phyloP scores from a whole-genome alignment of 2,113 vertebrate genomes.

The Psettodes erumei region DNA sequence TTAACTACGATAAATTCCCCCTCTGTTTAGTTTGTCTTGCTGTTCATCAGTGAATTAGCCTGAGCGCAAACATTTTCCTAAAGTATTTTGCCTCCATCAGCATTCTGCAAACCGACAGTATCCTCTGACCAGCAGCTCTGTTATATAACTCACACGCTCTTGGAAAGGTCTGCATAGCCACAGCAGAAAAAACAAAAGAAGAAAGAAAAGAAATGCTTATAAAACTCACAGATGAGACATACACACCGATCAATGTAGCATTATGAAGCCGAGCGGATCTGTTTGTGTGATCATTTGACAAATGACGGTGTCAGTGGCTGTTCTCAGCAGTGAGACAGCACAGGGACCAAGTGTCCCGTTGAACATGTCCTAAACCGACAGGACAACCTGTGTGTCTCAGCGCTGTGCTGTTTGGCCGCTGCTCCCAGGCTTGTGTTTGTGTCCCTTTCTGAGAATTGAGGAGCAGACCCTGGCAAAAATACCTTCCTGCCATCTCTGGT shows the following conservation, averaged over 20 bases:
- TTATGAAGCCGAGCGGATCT: slow-evolving; percentile 45
- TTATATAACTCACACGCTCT: slow-evolving; percentile 58
- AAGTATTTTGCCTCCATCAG: slow-evolving; percentile 58
- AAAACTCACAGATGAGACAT: slow-evolving; percentile 25
- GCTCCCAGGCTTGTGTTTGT: slow-evolving; percentile 51
- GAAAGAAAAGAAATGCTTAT: slow-evolving; percentile 14
- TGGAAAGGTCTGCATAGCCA: slow-evolving; percentile 50
- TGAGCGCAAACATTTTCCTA: slow-evolving; percentile 29
- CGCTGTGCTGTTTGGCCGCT: slow-evolving; percentile 51
- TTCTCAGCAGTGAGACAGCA: slow-evolving; percentile 22
- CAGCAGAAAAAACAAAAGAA: not conserved
- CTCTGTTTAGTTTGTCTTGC: not conserved
- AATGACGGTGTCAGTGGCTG: slow-evolving; percentile 53
- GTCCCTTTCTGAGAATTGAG: slow-evolving; percentile 70
- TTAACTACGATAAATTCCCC: not conserved
- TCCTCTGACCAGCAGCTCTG: slow-evolving; percentile 60
- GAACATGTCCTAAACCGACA: slow-evolving; percentile 40
- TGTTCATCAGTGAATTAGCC: slow-evolving; percentile 31
- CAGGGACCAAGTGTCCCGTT: slow-evolving; percentile 38
- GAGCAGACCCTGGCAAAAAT: slow-evolving; percentile 73
- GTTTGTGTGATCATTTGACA: slow-evolving; percentile 46
- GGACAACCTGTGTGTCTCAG: slow-evolving; percentile 33
- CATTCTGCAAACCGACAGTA: slow-evolving; percentile 56
- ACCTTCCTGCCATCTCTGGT: slow-evolving; percentile 72
- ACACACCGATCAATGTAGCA: slow-evolving; percentile 33